Conservation (phyloP, 23 tunicate species). For the Diplosoma virens region DNA sequence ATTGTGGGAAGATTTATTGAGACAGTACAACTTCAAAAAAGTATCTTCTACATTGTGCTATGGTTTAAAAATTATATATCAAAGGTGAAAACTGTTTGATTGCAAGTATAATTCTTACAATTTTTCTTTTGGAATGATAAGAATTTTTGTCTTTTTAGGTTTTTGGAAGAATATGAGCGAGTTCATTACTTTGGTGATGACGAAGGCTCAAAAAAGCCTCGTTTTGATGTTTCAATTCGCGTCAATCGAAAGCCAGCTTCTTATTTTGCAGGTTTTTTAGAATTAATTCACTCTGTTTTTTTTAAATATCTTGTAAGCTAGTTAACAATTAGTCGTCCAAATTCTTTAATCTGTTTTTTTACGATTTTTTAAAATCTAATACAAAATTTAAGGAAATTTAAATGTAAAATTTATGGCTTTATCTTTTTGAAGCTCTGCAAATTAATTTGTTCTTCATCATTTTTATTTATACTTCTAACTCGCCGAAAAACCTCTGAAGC, state of each 20-base stretch:
- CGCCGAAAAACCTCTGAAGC: too few relatives aligned
- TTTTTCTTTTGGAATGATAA: neutral
- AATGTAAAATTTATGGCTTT: too few relatives aligned
- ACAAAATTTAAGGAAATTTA: too few relatives aligned
- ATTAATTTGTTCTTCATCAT: too few relatives aligned
- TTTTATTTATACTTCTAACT: too few relatives aligned
- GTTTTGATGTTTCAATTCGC: slow-evolving; percentile 38
- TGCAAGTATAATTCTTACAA: neutral
- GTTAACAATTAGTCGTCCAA: too few relatives aligned
- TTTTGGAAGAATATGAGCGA: slow-evolving; percentile 80
- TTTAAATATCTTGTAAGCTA: too few relatives aligned
- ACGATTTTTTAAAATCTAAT: too few relatives aligned
- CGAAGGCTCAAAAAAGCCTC: slow-evolving; percentile 40
- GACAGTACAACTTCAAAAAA: slow-evolving; percentile 44
- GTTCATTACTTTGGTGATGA: slow-evolving; percentile 91
- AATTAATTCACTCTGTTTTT: too few relatives aligned
- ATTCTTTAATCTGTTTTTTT: too few relatives aligned
- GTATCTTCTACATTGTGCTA: slow-evolving; percentile 66
- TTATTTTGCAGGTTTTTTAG: neutral
- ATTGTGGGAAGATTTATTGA: slow-evolving; percentile 71
- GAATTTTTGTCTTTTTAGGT: slow-evolving; percentile 23
- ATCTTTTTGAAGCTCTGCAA: too few relatives aligned
- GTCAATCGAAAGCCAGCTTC: slow-evolving; percentile 10
- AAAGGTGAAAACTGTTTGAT: slow-evolving; percentile 38
- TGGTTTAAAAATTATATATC: slow-evolving; percentile 81